Evolutionary conservation across 2,113 vertebrate species (phyloP).

Genomic region (Hippopotamus amphibius): DNA sequence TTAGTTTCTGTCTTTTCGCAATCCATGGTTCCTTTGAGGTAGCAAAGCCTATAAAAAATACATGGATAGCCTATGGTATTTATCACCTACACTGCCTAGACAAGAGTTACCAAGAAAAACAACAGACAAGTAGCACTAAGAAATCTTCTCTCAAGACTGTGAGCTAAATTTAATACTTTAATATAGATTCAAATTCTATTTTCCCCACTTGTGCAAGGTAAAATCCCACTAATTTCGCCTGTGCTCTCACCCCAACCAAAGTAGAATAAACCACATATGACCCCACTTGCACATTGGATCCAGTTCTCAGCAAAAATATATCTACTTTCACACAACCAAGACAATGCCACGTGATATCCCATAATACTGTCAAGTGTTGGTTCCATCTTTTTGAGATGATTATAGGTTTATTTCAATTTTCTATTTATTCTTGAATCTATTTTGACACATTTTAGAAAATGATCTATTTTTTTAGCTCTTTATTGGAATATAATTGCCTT

Average conservation of each 20-base stretch:
- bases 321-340: not conserved
- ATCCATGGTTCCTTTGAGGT: not conserved
- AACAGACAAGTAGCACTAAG: not conserved
- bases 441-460: conserved; percentile 35
- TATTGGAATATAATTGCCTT: too few species aligned
- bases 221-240: not conserved
- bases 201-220: not conserved
- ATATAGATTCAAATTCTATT: not conserved
- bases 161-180: not conserved
- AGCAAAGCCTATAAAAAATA: not conserved
- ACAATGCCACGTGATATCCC: not conserved
- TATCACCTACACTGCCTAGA: not conserved
- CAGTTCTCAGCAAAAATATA: not conserved
- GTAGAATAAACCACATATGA: not conserved
- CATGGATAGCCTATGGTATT: not conserved
- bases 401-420: not conserved
- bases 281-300: not conserved
- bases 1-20: not conserved
- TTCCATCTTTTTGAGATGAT: not conserved
- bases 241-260: not conserved
- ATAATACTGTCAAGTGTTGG: not conserved
- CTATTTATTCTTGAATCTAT: conserved; percentile 1
- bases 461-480: not conserved
- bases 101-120: not conserved
- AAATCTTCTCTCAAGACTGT: not conserved